phyloP scores from a whole-genome alignment of 2,888 invertebrate species.

The Pelosia muscerda region DNA sequence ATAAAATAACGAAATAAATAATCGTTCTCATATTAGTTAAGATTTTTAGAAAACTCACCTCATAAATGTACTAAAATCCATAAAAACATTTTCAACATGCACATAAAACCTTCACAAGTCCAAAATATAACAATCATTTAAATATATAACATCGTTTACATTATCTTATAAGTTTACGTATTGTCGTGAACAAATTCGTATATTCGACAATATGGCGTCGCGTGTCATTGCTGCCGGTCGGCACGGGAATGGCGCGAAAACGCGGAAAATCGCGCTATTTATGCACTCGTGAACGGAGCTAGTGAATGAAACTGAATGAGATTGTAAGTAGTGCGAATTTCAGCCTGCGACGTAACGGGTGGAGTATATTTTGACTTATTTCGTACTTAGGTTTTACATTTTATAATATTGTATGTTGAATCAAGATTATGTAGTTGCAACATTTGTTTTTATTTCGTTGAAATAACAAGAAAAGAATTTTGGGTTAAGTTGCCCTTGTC shows the following conservation, averaged over 20 bases:
- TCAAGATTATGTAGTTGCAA: too few species aligned
- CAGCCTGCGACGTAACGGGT: neutral
- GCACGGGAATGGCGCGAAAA: slow-evolving; percentile 72
- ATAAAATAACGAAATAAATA: neutral
- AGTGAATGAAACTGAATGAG: slow-evolving; percentile 58
- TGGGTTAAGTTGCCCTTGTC: neutral
- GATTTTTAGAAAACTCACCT: slow-evolving; percentile 45
- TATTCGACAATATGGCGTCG: slow-evolving; percentile 42
- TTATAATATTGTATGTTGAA: neutral
- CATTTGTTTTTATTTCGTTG: too few species aligned
- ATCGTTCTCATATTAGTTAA: neutral
- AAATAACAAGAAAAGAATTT: neutral
- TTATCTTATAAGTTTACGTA: slow-evolving; percentile 42
- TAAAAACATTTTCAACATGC: slow-evolving; percentile 45
- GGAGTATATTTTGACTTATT: neutral
- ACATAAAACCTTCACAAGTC: slow-evolving; percentile 43
- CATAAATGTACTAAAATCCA: slow-evolving; percentile 50
- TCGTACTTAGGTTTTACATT: neutral
- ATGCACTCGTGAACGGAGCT: slow-evolving; percentile 53
- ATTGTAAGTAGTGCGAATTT: slow-evolving; percentile 32
- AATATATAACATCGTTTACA: slow-evolving; percentile 23
- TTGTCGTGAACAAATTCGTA: slow-evolving; percentile 50
- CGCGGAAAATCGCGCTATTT: slow-evolving; percentile 59
- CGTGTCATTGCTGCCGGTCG: slow-evolving; percentile 56
- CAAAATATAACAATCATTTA: slow-evolving; percentile 35